Percentiles rank a stretch among this genome's conserved stretches.
Conservation (phyloP, 1,140 invertebrate genomes). For the Cylas formicarius region DNA sequence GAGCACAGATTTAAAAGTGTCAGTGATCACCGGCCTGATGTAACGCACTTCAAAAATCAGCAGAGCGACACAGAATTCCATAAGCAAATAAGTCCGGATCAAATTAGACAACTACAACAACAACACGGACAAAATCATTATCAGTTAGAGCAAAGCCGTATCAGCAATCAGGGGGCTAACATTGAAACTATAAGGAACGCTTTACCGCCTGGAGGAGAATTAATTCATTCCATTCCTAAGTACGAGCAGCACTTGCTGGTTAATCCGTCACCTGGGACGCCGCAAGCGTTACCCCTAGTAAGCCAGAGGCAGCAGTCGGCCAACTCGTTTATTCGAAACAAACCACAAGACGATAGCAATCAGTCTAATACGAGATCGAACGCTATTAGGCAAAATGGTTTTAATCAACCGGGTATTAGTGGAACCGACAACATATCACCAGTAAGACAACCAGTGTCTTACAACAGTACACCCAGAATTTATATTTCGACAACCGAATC, state of each 20-base stretch:
- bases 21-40: no score
- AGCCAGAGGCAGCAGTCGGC: slow-evolving; percentile 16
- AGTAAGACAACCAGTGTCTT: no score
- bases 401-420: no score
- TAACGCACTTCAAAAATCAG: slow-evolving; percentile 24
- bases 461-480: no score
- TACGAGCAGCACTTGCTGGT: slow-evolving; percentile 66
- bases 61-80: slow-evolving; percentile 27
- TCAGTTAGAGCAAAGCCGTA: slow-evolving; percentile 27
- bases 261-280: slow-evolving; percentile 30
- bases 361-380: no score
- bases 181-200: slow-evolving; percentile 35
- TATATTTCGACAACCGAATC: slow-evolving; percentile 43
- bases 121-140: slow-evolving; percentile 24
- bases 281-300: slow-evolving; percentile 7
- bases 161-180: slow-evolving; percentile 29
- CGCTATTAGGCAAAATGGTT: no score
- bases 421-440: no score
- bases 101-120: slow-evolving; percentile 19
- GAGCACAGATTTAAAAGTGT: no score
- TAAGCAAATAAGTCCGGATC: slow-evolving; percentile 5
- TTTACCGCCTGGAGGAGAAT: slow-evolving; percentile 54
- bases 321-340: slow-evolving; percentile 13
- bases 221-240: slow-evolving; percentile 66
- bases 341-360: slow-evolving; percentile 11